phyloP scores from a whole-genome alignment of 2,113 vertebrate species.

The Saguinus midas region DNA sequence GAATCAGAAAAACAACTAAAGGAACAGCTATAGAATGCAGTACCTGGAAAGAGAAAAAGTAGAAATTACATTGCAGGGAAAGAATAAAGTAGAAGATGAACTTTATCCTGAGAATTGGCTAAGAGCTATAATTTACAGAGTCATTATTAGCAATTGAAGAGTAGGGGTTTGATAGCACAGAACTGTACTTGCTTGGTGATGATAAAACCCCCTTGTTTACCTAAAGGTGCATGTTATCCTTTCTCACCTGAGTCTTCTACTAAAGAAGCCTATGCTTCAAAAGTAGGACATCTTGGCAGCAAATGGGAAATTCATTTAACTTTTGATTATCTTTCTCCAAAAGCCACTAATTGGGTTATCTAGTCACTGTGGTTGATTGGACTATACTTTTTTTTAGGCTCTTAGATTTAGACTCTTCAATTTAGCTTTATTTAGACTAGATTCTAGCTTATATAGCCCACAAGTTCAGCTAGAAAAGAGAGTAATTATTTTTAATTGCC shows the following conservation, averaged over 20 bases:
- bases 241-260: not conserved
- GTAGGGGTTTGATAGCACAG: not conserved
- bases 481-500: conserved; percentile 78
- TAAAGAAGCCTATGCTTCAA: not conserved
- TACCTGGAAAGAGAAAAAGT: conserved; percentile 43
- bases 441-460: conserved; percentile 59
- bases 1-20: conserved; percentile 29
- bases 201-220: conserved; percentile 55
- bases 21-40: not conserved
- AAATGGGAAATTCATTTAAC: conserved; percentile 41
- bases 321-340: conserved; percentile 43
- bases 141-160: conserved; percentile 64
- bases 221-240: not conserved
- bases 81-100: conserved; percentile 60
- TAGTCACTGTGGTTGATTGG: not conserved
- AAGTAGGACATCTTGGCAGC: not conserved
- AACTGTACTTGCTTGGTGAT: conserved; percentile 1
- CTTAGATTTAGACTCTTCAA: conserved; percentile 53
- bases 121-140: conserved; percentile 62
- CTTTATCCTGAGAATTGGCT: conserved; percentile 67
- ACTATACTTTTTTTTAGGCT: conserved; percentile 19
- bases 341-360: conserved; percentile 48
- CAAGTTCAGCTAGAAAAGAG: conserved; percentile 56
- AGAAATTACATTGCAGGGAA: conserved; percentile 45
- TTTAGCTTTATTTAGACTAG: conserved; percentile 67